These are phyloP conservation scores for Hestina assimilis DNA, from an alignment of 1,140 invertebrate genomes.

Conservation along the genomic window DNA sequence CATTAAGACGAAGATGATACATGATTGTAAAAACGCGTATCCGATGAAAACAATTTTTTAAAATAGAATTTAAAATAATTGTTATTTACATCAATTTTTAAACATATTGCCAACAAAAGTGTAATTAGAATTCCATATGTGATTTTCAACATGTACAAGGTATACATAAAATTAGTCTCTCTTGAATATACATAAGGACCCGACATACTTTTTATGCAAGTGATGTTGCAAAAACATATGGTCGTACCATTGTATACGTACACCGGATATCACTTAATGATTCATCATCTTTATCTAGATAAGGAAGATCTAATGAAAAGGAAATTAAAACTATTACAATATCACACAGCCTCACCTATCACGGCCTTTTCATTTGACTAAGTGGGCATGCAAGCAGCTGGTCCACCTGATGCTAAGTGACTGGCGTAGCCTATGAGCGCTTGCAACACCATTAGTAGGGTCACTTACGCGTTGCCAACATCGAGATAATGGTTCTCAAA, in stretches of 20 bases:
- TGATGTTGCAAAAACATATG: slow-evolving; percentile 59
- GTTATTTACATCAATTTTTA: neutral
- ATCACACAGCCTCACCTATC: neutral
- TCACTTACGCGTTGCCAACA: too few species aligned
- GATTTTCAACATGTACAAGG: neutral
- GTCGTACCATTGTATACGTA: slow-evolving; percentile 47
- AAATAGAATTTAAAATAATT: too few species aligned
- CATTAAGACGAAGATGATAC: too few species aligned
- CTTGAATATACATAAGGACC: slow-evolving; percentile 25
- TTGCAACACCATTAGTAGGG: too few species aligned
- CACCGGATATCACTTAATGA: slow-evolving; percentile 59
- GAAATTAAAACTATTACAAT: neutral
- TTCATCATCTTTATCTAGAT: slow-evolving; percentile 61
- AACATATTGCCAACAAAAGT: neutral
- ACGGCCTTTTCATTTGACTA: too few species aligned
- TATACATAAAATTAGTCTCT: slow-evolving; percentile 7
- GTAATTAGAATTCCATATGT: slow-evolving; percentile 1
- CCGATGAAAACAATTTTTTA: too few species aligned
- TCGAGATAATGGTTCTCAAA: too few species aligned
- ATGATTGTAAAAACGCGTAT: too few species aligned
- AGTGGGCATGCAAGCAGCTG: too few species aligned
- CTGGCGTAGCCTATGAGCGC: too few species aligned
- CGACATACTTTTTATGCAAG: slow-evolving; percentile 60
- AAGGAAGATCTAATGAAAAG: slow-evolving; percentile 47
- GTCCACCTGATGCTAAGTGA: too few species aligned